Percentiles rank a stretch among this genome's conserved stretches.
phyloP scores from a whole-genome alignment of 2,113 vertebrate species.

The Oryzias melastigma region DNA sequence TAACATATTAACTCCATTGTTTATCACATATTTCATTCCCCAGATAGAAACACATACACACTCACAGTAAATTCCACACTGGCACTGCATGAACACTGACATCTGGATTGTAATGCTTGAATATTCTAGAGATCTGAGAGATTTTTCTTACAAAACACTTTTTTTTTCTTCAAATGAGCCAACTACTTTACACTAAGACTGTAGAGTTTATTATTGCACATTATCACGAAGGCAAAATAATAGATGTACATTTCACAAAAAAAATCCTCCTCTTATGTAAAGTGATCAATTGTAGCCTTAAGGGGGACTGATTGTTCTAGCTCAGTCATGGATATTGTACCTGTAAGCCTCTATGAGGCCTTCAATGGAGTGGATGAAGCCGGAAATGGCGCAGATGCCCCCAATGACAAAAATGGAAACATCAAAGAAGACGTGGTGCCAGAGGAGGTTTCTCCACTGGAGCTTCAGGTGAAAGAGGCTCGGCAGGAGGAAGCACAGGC shows the following conservation, averaged over 20 bases:
- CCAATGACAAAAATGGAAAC: conserved; percentile 96
- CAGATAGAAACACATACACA: conserved; percentile 58
- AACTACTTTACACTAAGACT: conserved; percentile 63
- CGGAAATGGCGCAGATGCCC: conserved; percentile 93
- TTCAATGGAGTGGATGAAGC: conserved; percentile 94
- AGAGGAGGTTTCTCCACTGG: conserved; percentile 92
- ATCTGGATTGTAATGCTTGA: conserved; percentile 21
- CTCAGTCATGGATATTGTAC: conserved; percentile 85
- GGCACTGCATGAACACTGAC: conserved; percentile 40
- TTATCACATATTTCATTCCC: conserved; percentile 56
- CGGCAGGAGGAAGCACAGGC: conserved; percentile 94
- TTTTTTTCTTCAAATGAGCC: conserved; percentile 42
- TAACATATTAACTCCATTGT: conserved; percentile 55
- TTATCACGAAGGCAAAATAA: conserved; percentile 74
- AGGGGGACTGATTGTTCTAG: conserved; percentile 18
- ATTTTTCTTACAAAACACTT: conserved; percentile 34
- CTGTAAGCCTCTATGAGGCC: conserved; percentile 93
- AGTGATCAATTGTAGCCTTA: conserved; percentile 19
- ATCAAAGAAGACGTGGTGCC: conserved; percentile 98
- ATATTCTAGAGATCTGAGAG: conserved; percentile 19
- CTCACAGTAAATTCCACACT: conserved; percentile 51
- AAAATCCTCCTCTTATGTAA: conserved; percentile 44
- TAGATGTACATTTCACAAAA: conserved; percentile 70
- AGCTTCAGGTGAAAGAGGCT: conserved; percentile 97
- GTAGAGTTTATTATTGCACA: conserved; percentile 73